These are phyloP conservation scores for Embidobia sp. DNA, from an alignment of 2,888 invertebrate genomes.

Conservation along the genomic window DNA sequence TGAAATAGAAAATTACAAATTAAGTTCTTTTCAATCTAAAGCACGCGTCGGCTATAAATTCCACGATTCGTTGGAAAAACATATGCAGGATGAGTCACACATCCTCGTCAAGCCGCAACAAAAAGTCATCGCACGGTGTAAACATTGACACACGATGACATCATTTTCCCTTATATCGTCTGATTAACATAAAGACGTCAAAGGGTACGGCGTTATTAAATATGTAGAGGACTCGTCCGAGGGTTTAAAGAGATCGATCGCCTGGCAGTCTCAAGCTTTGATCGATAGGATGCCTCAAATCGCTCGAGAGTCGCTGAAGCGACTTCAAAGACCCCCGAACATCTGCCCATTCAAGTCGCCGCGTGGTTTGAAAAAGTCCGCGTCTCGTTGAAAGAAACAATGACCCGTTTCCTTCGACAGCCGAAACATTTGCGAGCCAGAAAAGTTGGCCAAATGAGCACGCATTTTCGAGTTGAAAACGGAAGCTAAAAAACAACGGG, in stretches of 20 bases:
- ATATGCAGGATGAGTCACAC: conserved; percentile 16
- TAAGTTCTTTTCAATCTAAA: background rate
- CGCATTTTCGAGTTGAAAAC: no score
- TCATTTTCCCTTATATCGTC: conserved; percentile 36
- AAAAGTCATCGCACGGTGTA: conserved; percentile 22
- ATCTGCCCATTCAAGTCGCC: conserved; percentile 56
- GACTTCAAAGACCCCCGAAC: conserved; percentile 64
- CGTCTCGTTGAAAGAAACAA: conserved; percentile 44
- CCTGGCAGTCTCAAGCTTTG: conserved; percentile 37
- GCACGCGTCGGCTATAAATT: conserved; percentile 10
- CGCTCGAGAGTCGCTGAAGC: conserved; percentile 48
- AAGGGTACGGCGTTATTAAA: conserved; percentile 56
- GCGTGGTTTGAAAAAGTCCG: conserved; percentile 22
- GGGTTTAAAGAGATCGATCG: conserved; percentile 55
- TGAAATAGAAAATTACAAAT: conserved; percentile 12
- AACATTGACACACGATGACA: conserved; percentile 45
- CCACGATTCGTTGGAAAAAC: conserved; percentile 33
- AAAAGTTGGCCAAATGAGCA: background rate
- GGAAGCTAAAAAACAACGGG: background rate
- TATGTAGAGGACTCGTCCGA: conserved; percentile 37
- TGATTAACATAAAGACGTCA: conserved; percentile 60
- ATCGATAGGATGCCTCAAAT: conserved; percentile 63
- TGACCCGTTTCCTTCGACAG: conserved; percentile 33
- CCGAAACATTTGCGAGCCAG: conserved; percentile 15
- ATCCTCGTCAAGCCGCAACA: background rate